Conservation (phyloP, 2,113 vertebrate species). For the Atlantisia rogersi region DNA sequence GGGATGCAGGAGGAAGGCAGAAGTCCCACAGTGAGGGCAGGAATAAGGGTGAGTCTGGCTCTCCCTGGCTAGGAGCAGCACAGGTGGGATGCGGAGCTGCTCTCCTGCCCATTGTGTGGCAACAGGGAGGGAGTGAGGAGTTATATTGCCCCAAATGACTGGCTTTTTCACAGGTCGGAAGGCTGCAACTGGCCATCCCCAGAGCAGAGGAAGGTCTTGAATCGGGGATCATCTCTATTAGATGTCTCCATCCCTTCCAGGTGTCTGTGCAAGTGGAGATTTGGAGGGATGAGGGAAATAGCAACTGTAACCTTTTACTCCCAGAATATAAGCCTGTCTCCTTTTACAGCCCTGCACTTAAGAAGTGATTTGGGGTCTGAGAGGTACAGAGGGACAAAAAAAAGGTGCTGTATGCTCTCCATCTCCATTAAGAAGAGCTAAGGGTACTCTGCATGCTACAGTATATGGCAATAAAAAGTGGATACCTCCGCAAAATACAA, state of each 20-base stretch:
- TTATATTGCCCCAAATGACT: not conserved
- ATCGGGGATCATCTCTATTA: not conserved
- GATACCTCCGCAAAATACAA: not conserved
- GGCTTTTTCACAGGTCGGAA: not conserved
- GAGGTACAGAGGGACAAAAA: not conserved
- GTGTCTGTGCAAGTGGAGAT: not conserved
- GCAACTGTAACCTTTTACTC: not conserved
- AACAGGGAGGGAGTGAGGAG: not conserved
- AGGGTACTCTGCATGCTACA: not conserved
- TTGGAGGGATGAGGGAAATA: not conserved
- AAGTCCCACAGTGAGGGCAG: not conserved
- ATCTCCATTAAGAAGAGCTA: not conserved
- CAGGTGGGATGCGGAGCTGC: not conserved
- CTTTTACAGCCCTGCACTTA: not conserved
- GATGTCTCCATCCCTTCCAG: not conserved
- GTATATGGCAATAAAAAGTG: not conserved
- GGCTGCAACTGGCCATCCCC: not conserved
- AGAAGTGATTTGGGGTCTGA: not conserved
- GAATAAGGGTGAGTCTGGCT: not conserved
- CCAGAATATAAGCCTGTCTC: not conserved
- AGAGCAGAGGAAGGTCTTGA: not conserved
- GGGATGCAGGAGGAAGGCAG: not conserved
- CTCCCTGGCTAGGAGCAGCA: not conserved
- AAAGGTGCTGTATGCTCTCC: not conserved
- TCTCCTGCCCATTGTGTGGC: not conserved